phyloP scores from a whole-genome alignment of 2,797 vertebrate species.

The Rachycentron canadum region DNA sequence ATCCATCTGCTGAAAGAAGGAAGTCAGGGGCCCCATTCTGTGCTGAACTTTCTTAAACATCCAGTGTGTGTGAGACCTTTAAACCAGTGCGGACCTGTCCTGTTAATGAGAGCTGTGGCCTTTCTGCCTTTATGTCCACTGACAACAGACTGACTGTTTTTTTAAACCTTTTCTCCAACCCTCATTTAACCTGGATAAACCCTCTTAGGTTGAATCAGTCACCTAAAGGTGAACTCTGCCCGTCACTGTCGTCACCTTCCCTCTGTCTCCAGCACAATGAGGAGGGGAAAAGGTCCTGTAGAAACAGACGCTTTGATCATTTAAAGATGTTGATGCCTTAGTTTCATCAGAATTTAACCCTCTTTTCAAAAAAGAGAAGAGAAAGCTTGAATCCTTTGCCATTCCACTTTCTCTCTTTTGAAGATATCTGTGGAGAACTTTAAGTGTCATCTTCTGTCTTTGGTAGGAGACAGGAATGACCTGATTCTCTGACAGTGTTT shows the following conservation, averaged over 20 bases:
- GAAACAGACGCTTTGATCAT: conserved; percentile 9
- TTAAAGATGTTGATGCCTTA: neutral
- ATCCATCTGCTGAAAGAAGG: too few species aligned
- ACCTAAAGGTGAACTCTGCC: neutral
- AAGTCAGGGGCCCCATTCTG: too few species aligned
- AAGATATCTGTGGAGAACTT: neutral
- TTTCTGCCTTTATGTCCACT: neutral
- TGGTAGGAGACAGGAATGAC: neutral
- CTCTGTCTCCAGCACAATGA: neutral
- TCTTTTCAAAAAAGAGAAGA: too few species aligned
- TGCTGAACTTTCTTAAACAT: too few species aligned
- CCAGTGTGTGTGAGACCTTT: neutral
- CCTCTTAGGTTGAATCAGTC: neutral
- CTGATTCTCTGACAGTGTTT: neutral
- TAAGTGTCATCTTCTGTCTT: neutral
- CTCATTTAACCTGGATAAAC: neutral
- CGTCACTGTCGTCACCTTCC: neutral
- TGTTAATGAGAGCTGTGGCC: neutral
- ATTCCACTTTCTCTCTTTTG: neutral
- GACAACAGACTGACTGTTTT: neutral
- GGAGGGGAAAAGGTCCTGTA: conserved; percentile 4
- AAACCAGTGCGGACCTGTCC: too few species aligned
- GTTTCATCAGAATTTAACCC: neutral
- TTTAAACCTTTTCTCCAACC: neutral
- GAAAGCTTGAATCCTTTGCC: neutral